Evolutionary conservation across 2,888 invertebrate genomes (phyloP).

Genomic region (Pelosia muscerda): DNA sequence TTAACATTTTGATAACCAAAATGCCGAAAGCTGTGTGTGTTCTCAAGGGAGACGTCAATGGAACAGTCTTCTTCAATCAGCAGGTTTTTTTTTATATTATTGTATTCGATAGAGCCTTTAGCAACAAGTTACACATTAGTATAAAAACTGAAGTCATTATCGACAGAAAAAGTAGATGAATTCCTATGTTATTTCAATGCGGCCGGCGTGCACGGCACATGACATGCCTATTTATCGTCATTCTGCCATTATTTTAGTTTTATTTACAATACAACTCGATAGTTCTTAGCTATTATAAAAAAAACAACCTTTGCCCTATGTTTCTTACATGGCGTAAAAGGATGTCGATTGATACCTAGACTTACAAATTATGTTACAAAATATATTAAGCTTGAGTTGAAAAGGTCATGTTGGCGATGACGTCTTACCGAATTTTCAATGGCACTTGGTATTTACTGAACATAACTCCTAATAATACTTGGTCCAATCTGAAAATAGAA

Average conservation of each 20-base stretch:
- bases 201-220: neutral
- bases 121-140: slow-evolving; percentile 8
- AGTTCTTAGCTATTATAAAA: neutral
- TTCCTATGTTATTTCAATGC: neutral
- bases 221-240: neutral
- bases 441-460: too few relatives aligned
- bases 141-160: neutral
- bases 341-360: neutral
- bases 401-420: too few relatives aligned
- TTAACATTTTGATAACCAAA: slow-evolving; percentile 35
- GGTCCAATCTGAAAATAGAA: too few relatives aligned
- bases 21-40: slow-evolving; percentile 95
- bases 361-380: too few relatives aligned
- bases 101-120: slow-evolving; percentile 27
- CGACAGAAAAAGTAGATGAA: neutral
- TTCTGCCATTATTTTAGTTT: neutral
- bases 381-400: too few relatives aligned
- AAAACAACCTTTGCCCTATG: slow-evolving; percentile 1
- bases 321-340: neutral
- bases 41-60: slow-evolving; percentile 94
- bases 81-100: slow-evolving; percentile 77
- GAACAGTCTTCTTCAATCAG: slow-evolving; percentile 94
- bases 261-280: too few relatives aligned
- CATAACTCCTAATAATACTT: too few relatives aligned
- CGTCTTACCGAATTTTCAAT: too few relatives aligned